A percentile compares a stretch with the other conserved stretches of the same genome.
These are phyloP conservation scores for Orthosia incerta DNA, from an alignment of 2,888 invertebrate species.

Conservation along the genomic window DNA sequence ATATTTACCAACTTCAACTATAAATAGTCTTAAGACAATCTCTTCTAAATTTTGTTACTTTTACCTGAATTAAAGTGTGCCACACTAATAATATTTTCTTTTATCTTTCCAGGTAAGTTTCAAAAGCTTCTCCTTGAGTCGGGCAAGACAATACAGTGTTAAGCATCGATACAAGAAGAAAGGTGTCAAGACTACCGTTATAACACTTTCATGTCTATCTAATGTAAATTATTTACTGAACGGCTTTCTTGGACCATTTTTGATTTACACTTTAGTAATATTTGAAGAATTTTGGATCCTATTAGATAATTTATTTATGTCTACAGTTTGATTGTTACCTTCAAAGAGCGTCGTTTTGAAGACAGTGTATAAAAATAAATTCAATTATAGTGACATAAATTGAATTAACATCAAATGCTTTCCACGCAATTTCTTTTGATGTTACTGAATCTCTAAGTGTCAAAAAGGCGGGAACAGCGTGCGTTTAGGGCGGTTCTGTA, in stretches of 20 bases:
- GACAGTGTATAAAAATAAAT: neutral
- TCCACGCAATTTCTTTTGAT: neutral
- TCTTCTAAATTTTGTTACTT: neutral
- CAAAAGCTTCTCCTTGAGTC: slow-evolving; percentile 7
- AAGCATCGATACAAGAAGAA: neutral
- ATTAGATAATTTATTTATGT: neutral
- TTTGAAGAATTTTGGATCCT: neutral
- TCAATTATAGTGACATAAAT: neutral
- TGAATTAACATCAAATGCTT: neutral
- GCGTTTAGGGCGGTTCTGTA: too few species aligned
- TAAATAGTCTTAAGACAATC: neutral
- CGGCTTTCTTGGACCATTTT: neutral
- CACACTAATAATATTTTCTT: slow-evolving; percentile 33
- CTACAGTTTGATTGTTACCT: neutral
- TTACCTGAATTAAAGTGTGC: neutral
- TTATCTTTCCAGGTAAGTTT: slow-evolving; percentile 62
- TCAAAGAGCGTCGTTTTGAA: neutral
- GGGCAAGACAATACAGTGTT: slow-evolving; percentile 25
- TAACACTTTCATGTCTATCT: slow-evolving; percentile 6
- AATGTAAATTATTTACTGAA: slow-evolving; percentile 28
- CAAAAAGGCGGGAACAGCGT: too few species aligned
- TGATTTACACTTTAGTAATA: neutral
- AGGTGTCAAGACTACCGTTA: neutral
- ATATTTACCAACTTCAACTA: neutral
- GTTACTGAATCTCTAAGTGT: too few species aligned